These are phyloP conservation scores for Carcina quercana DNA, from an alignment of 2,888 invertebrate species.

Conservation along the genomic window DNA sequence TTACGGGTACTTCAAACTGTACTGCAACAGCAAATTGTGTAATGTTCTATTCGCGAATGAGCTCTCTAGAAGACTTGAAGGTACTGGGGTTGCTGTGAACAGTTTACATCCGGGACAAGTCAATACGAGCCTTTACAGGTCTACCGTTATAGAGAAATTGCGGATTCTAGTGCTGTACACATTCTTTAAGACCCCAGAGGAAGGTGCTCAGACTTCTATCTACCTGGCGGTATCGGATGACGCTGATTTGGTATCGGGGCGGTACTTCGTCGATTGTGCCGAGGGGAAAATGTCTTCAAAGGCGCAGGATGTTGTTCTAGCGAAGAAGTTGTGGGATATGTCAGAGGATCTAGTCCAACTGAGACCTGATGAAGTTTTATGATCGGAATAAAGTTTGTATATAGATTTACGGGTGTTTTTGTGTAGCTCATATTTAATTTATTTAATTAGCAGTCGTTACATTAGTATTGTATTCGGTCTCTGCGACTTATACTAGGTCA, in stretches of 20 bases:
- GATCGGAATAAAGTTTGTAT: background rate
- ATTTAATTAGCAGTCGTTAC: no score
- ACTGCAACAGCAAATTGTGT: slow-evolving; percentile 62
- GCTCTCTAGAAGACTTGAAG: slow-evolving; percentile 49
- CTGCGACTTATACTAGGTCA: no score
- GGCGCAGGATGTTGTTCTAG: slow-evolving; percentile 78
- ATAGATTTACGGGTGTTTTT: no score
- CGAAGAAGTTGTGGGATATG: slow-evolving; percentile 84
- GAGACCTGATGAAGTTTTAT: slow-evolving; percentile 30
- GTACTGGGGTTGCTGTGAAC: slow-evolving; percentile 81
- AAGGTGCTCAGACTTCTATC: slow-evolving; percentile 88
- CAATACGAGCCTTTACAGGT: slow-evolving; percentile 84
- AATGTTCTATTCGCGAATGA: slow-evolving; percentile 65
- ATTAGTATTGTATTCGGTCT: no score
- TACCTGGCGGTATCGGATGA: slow-evolving; percentile 84
- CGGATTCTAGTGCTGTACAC: slow-evolving; percentile 78
- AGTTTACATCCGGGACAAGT: slow-evolving; percentile 91
- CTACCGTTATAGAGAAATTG: slow-evolving; percentile 55
- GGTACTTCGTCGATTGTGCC: slow-evolving; percentile 86
- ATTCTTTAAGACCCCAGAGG: slow-evolving; percentile 82
- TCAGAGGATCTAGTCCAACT: slow-evolving; percentile 54
- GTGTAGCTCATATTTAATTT: no score
- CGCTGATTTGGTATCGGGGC: slow-evolving; percentile 79
- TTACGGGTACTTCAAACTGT: slow-evolving; percentile 61
- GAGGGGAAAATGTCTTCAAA: slow-evolving; percentile 75